phyloP scores from a whole-genome alignment of 2,113 vertebrate species.

The Patagioenas fasciata region DNA sequence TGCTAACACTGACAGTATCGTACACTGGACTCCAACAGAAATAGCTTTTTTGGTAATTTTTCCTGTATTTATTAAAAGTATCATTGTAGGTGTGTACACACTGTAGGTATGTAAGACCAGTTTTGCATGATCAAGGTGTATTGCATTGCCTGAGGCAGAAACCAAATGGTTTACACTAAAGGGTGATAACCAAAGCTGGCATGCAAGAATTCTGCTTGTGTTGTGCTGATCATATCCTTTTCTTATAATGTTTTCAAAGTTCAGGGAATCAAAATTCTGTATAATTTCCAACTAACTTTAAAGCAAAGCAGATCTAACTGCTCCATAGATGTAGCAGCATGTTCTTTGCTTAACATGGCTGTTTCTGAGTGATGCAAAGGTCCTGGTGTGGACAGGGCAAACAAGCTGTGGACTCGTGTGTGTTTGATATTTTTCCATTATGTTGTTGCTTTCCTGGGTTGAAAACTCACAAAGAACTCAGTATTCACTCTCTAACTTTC shows the following conservation, averaged over 20 bases:
- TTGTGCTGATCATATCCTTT: neutral
- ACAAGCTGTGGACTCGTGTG: neutral
- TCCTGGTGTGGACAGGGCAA: accelerated
- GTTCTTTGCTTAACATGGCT: neutral
- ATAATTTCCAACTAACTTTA: neutral
- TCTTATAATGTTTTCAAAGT: neutral
- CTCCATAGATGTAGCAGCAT: neutral
- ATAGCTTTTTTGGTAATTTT: neutral
- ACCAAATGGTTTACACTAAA: neutral
- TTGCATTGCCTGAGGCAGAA: neutral
- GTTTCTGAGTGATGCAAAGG: neutral
- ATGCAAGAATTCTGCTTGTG: neutral
- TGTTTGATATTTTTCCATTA: neutral
- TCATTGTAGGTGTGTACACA: neutral
- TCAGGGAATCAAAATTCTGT: neutral
- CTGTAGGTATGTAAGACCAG: neutral
- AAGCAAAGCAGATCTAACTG: neutral
- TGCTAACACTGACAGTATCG: neutral
- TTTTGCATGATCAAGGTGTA: neutral
- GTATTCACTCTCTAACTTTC: neutral
- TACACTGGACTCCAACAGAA: neutral
- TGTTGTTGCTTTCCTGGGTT: neutral
- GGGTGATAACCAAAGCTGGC: neutral
- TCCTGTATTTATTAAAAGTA: neutral
- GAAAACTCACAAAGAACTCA: neutral